Conservation (phyloP, 2,888 invertebrate species). For the Leptopterna dolabrata region DNA sequence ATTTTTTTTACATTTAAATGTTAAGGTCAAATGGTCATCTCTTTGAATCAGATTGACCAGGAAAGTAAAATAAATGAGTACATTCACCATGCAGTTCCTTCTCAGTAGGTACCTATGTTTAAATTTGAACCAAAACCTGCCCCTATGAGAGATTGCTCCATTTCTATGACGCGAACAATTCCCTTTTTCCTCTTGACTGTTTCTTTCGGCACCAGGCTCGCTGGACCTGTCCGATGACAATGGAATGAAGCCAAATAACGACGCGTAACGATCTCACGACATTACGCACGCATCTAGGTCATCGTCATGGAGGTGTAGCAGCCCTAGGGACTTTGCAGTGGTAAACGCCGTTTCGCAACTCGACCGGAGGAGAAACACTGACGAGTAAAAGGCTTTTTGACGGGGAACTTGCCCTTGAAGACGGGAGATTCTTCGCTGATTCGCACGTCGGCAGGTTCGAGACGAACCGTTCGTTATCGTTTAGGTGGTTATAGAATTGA, state of each 20-base stretch:
- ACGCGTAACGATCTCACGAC: constrained; percentile 1
- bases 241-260: not conserved
- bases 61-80: no score
- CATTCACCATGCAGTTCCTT: no score
- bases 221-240: not conserved
- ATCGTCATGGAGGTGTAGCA: not conserved
- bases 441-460: not conserved
- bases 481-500: no score
- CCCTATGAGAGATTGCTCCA: not conserved
- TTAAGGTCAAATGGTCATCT: no score
- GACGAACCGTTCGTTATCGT: not conserved
- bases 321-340: not conserved
- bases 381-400: not conserved
- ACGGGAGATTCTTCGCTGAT: not conserved
- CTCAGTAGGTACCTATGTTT: no score
- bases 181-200: not conserved
- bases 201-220: not conserved
- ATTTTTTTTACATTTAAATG: no score
- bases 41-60: no score
- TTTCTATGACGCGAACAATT: not conserved
- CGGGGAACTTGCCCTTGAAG: not conserved
- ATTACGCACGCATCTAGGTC: not conserved
- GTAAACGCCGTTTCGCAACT: not conserved
- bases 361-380: not conserved
- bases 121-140: no score